Evolutionary conservation across 2,888 invertebrate genomes (phyloP).

Genomic region (Linnaemya tessellans): DNA sequence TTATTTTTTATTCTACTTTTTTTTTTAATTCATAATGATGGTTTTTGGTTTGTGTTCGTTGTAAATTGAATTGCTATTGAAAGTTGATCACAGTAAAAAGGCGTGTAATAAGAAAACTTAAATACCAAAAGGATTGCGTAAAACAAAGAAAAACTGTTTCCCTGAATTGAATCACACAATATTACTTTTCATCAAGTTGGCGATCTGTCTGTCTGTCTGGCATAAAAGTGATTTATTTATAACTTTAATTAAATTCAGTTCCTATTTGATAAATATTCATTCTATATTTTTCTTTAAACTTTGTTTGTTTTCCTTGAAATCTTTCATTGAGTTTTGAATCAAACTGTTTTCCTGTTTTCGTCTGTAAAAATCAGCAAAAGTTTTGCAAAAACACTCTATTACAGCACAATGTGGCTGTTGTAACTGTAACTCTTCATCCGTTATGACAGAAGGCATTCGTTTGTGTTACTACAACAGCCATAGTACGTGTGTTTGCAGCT

Average conservation of each 20-base stretch:
- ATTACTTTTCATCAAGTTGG: neutral
- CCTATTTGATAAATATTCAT: neutral
- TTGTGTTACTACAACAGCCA: too few relatives aligned
- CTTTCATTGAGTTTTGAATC: neutral
- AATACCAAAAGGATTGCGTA: conserved; percentile 1
- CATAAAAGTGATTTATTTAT: neutral
- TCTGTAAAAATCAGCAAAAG: neutral
- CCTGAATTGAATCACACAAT: conserved; percentile 1
- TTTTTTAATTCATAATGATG: conserved; percentile 47
- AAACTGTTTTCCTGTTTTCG: neutral
- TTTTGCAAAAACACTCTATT: neutral
- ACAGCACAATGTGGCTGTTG: neutral
- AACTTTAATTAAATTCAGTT: conserved; percentile 51
- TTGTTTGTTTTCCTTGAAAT: neutral
- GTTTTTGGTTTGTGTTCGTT: conserved; percentile 42
- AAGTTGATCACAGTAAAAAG: conserved; percentile 34
- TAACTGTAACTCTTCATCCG: too few relatives aligned
- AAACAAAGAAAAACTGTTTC: conserved; percentile 9
- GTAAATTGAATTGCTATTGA: conserved; percentile 41
- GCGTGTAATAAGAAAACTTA: neutral
- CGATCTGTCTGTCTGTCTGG: neutral
- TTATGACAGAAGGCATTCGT: too few relatives aligned
- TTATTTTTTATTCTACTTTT: too few relatives aligned
- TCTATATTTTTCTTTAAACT: conserved; percentile 7
- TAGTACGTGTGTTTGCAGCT: too few relatives aligned